Conservation (phyloP, 2,797 vertebrate genomes). For the Vespertilio murinus region DNA sequence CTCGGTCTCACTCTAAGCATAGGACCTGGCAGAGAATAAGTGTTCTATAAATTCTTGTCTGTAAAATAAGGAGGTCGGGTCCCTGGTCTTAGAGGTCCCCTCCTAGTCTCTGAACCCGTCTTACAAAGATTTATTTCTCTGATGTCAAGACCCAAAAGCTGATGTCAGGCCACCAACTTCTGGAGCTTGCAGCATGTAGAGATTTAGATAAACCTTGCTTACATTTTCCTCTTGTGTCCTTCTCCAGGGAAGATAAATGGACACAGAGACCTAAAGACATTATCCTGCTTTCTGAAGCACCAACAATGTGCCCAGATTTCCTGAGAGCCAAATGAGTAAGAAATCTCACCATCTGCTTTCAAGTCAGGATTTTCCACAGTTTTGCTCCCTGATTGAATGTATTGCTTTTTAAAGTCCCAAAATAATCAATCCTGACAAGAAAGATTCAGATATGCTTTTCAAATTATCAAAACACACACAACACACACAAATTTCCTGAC, state of each 20-base stretch:
- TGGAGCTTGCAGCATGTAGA: neutral
- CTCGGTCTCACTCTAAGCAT: neutral
- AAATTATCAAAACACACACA: constrained; percentile 62
- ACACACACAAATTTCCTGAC: constrained; percentile 63
- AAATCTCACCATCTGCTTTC: constrained; percentile 65
- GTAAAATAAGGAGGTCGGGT: neutral
- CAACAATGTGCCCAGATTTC: constrained; percentile 1
- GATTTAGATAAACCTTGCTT: neutral
- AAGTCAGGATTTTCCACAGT: constrained; percentile 56
- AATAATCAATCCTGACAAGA: constrained; percentile 76
- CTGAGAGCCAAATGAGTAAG: neutral
- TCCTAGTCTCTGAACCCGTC: neutral
- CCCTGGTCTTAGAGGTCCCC: neutral
- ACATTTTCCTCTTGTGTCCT: neutral
- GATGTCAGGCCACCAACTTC: neutral
- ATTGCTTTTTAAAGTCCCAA: constrained; percentile 65
- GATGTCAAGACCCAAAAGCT: neutral
- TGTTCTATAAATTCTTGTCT: no score
- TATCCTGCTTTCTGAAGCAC: neutral
- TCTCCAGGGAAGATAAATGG: constrained; percentile 29
- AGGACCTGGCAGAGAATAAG: no score
- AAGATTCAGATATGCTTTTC: constrained; percentile 63
- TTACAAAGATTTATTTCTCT: neutral
- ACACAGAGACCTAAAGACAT: constrained; percentile 42
- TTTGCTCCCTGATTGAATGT: constrained; percentile 50